Conservation (phyloP, 1,140 invertebrate genomes). For the Ptiloglossa arizonensis region DNA sequence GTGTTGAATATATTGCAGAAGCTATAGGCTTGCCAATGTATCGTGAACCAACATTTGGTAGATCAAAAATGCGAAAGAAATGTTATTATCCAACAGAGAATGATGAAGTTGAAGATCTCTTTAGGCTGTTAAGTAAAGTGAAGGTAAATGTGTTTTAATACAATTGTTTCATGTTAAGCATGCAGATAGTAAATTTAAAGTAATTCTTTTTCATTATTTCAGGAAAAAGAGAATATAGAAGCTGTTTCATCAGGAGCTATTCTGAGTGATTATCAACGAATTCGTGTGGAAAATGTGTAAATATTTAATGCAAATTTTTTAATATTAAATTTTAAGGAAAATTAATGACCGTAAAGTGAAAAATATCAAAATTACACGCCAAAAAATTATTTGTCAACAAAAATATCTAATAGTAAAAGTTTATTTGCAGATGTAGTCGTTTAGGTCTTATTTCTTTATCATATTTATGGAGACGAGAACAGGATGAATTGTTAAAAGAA, state of each 20-base stretch:
- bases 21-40: slow-evolving; percentile 97
- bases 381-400: background rate
- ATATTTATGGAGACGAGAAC: slow-evolving; percentile 97
- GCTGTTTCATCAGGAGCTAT: slow-evolving; percentile 98
- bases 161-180: slow-evolving; percentile 11
- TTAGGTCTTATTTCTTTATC: slow-evolving; percentile 94
- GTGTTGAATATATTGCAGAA: slow-evolving; percentile 94
- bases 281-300: slow-evolving; percentile 99
- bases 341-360: background rate
- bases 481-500: slow-evolving; percentile 96
- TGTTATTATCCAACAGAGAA: slow-evolving; percentile 92
- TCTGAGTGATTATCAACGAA: slow-evolving; percentile 98
- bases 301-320: slow-evolving; percentile 75
- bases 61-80: slow-evolving; percentile 89
- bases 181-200: slow-evolving; percentile 17
- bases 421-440: slow-evolving; percentile 89
- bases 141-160: slow-evolving; percentile 84
- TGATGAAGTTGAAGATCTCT: slow-evolving; percentile 99
- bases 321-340: background rate
- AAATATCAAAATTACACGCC: background rate
- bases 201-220: slow-evolving; percentile 69
- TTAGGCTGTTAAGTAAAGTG: slow-evolving; percentile 90
- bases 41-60: slow-evolving; percentile 91
- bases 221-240: slow-evolving; percentile 92
- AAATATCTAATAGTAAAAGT: slow-evolving; percentile 33